Percentiles rank a stretch among this genome's conserved stretches.
phyloP scores from a whole-genome alignment of 64 coral and sea anemone genomes.

The Anthopleura sola region DNA sequence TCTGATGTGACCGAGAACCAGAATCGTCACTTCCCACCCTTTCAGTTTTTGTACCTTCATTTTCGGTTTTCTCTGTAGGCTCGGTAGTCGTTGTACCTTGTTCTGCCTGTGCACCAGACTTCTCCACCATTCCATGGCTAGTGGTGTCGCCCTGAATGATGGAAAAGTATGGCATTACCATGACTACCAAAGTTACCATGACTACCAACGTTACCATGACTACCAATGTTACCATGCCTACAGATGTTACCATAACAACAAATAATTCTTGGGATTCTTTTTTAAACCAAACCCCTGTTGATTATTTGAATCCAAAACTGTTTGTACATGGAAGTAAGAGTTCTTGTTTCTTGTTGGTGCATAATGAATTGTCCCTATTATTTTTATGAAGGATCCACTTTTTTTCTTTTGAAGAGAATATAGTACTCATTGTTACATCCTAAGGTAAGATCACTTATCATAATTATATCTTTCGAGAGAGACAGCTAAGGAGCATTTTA shows the following conservation, averaged over 20 bases:
- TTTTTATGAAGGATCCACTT: background rate
- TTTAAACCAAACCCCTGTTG: background rate
- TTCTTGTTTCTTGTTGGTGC: background rate
- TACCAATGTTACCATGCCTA: background rate
- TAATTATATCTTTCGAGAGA: too few species aligned
- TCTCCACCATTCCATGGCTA: background rate
- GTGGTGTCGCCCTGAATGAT: constrained; percentile 1
- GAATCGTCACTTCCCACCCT: background rate
- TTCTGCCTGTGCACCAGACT: background rate
- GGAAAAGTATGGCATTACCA: constrained; percentile 10
- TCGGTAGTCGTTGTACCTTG: background rate
- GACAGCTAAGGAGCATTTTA: too few species aligned
- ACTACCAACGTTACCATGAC: background rate
- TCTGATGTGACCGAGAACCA: background rate
- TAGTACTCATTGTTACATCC: too few species aligned
- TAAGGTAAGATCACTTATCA: too few species aligned
- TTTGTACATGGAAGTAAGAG: background rate
- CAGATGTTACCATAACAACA: background rate
- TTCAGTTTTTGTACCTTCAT: background rate
- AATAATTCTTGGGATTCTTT: background rate
- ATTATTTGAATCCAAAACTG: background rate
- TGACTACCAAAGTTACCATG: constrained; percentile 7
- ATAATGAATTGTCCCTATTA: background rate
- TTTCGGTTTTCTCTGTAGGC: background rate
- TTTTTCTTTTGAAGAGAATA: background rate